Percentiles rank a stretch among this genome's conserved stretches.
Evolutionary conservation across 2,113 vertebrate species (phyloP).

Genomic region (Ahaetulla prasina): DNA sequence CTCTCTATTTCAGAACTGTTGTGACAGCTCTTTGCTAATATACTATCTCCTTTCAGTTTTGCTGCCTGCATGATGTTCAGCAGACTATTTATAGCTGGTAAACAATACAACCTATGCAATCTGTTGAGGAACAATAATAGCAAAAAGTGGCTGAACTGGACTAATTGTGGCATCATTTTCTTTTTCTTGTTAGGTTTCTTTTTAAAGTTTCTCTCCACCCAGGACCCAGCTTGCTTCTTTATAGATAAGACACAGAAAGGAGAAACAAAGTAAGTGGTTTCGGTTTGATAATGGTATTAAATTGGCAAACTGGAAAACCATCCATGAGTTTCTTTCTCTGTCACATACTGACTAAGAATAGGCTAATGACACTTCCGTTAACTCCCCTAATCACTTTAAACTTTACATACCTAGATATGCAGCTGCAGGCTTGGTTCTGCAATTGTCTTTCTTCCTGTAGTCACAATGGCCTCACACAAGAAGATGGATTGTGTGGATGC

Average conservation of each 20-base stretch:
- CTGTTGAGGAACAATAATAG: constrained; percentile 2
- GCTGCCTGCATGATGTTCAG: neutral
- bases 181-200: neutral
- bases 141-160: constrained; percentile 10
- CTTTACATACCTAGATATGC: neutral
- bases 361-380: neutral
- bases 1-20: constrained; percentile 18
- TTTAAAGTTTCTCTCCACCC: neutral
- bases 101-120: constrained; percentile 15
- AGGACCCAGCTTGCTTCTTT: neutral
- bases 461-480: neutral
- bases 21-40: constrained; percentile 26
- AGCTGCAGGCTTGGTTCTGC: neutral
- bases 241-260: neutral
- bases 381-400: neutral
- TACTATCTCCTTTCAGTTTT: constrained; percentile 14
- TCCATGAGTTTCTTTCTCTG: neutral
- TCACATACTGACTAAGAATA: neutral
- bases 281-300: neutral
- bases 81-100: constrained; percentile 23
- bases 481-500: neutral
- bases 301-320: neutral
- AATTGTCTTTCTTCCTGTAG: neutral
- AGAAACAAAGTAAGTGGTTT: neutral
- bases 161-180: neutral